Conservation (phyloP, 2,888 invertebrate species). For the Papilio elwesi region DNA sequence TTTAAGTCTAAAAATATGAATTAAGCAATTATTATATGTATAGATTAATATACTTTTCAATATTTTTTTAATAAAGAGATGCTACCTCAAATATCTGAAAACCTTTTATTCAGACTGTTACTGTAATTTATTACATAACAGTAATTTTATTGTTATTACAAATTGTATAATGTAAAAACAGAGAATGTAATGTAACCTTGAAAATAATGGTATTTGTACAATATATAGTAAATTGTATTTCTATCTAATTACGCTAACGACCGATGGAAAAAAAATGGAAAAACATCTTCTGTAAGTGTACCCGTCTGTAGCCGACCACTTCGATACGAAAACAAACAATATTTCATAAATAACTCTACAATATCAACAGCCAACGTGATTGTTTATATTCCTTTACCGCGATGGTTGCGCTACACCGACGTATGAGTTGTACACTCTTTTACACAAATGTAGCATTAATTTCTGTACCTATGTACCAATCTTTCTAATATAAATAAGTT, state of each 20-base stretch:
- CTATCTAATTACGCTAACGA: background rate
- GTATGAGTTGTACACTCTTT: slow-evolving; percentile 8
- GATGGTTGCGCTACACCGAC: slow-evolving; percentile 3
- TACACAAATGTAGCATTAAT: background rate
- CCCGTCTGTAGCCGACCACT: slow-evolving; percentile 22
- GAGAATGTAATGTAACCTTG: too few species aligned
- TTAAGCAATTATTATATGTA: too few species aligned
- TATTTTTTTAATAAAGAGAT: too few species aligned
- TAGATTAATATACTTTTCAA: too few species aligned
- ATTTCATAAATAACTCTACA: slow-evolving; percentile 36
- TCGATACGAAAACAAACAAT: slow-evolving; percentile 31
- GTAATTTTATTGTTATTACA: too few species aligned
- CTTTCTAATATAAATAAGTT: too few species aligned
- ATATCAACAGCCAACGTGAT: slow-evolving; percentile 30
- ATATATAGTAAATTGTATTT: background rate
- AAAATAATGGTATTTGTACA: background rate
- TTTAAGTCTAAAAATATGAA: too few species aligned
- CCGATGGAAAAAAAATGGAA: background rate
- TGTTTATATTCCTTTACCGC: slow-evolving; percentile 27
- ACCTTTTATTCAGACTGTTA: too few species aligned
- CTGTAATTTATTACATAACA: too few species aligned
- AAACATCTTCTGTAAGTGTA: slow-evolving; percentile 9
- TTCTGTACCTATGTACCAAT: too few species aligned
- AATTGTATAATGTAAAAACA: too few species aligned
- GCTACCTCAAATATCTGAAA: too few species aligned